Base-by-base conservation (phyloP, 2,797 vertebrate genomes). In the Labeo calbasu region DNA sequence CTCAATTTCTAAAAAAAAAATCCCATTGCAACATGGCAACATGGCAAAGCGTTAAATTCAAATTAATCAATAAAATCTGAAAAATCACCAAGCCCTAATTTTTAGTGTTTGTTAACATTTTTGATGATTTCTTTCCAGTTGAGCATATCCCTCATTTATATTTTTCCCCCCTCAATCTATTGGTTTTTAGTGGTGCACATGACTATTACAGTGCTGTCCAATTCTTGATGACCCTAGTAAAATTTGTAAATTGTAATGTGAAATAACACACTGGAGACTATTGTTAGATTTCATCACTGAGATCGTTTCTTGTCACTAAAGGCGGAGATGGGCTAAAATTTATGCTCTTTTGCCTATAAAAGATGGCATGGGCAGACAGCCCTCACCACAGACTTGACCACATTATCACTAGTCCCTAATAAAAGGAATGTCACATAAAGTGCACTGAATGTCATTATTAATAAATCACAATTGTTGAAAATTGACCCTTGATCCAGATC, bases 401-500 rank as follows among this genome's bases (percentile, higher is more conserved):
- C 92, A 93, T 94, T 94, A 94, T 92, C 91, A 91, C 87, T 89
- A 88, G 90, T 92, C 92, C 92, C 91, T 92, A 91, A 94, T 95
- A 94, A 95, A 95, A 93, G 85, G 92, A 94, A 94, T 94, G 93
- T 95, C 94, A 94, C 91, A 91, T 92, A 91, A 94, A 94, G 92
- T 93, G 92, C 91, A 91, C 92, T 79, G 90, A 92, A 93, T 93
- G 93, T 94, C 94, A 94, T 94, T 93, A 94, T 94, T 94, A 94
- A 95, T 94, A 94, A 94, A 95, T 96, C 94, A 93, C 90, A 92
- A 92, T 92, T 92, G 92, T 95, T 91, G 91, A 91, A 93, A 94
- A 89, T 86, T 93, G 92, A 94, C 93, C 92, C 87, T 89, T 85
- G 90, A 91, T 91, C 90, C 92, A 91, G 90, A 88, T 90, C 85